Evolutionary conservation across 2,888 invertebrate genomes (phyloP), one percentile per base, ranked within the genome.

Genomic region (Bellardia bayeri): DNA sequence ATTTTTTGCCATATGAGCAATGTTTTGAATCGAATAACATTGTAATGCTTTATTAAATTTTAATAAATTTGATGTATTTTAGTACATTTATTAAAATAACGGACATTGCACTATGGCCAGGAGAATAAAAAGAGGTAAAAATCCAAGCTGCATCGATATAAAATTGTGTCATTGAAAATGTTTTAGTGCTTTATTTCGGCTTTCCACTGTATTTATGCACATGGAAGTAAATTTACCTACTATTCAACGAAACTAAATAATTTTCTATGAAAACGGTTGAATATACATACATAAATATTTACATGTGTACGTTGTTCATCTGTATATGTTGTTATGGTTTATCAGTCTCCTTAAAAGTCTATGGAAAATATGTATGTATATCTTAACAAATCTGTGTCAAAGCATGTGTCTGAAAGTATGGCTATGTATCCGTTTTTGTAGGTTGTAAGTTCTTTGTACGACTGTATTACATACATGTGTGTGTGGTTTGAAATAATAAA

Each of bases 401-500:
- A 40, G 37, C n/a, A 11, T 37, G 11, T 83, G 11, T 63, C 33
- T 13, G 16, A 11, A 9, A 30, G 11, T 37, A 56, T 75, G 16
- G 23, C 37, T 23, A 49, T 66, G 2, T 64, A 33, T 49, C 40
- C 54, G 11, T 51, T 33, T 68, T 30, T 64, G 40, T 23, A 40
- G 2, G 8, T 42, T 45, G n/a, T 40, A 1, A 0, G 4, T 66
- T 42, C n/a, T 42, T 51, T 68, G 14, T 68, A 61, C n/a, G 40
- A 40, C 23, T 76, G 75, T 76, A 81, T 71, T 85, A 76, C 81
- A 56, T 81, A 69, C 23, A 23, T 23, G 1, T 23, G 23, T 23
- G 23, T 85, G 81, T 81, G 85, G 85, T 69, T 85, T 80, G 71
- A 87, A 76, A 87, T 87, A 87, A 80, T 81, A 83, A 58, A 81